Evolutionary conservation across 2,113 vertebrate genomes (phyloP), one percentile per base, ranked within the genome.

Genomic region (Rhinichthys klamathensis): DNA sequence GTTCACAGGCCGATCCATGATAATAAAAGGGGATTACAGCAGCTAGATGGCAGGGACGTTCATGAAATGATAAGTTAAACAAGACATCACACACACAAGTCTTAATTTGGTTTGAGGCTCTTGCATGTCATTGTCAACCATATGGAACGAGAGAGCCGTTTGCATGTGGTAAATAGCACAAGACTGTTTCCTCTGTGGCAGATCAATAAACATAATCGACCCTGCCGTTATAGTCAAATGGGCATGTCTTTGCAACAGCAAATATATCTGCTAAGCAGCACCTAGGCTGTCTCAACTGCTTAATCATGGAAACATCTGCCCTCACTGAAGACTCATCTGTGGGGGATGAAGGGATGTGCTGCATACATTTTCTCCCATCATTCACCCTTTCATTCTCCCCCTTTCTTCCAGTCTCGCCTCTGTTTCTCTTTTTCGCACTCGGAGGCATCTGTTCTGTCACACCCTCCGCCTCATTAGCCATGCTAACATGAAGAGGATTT

Each of bases 231-330:
- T 79, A 80, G 84, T 76, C 44, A 86, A 87, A 78, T 38, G 61
- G 58, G 80, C 84, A 86, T 82, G 70, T 82, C 49, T 88, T 65
- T 44, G 80, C 49, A 69, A 85, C 87, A 80, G 67, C 67, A 75
- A 69, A 84, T 80, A 80, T 56, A 80, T 84, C 85, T 80, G 82
- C 44, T 60, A 60, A 84, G 70, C 81, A 72, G 44, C 76, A 75
- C 69, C 69, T 83, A 54, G n/a, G 73, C 83, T 58, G 56, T 85
- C 84, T 83, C 60, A 54, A 49, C 81, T 32, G 46, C 82, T 58
- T 82, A 82, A 89, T 89, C 84, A 83, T 80, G 23, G 23, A 69
- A 80, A 87, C 80, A 84, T 88, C 83, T 87, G 88, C 80, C 78
- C 67, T 60, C 85, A 83, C 77, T 56, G 82, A 85, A 76, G 69